These are phyloP conservation scores for Standfussiana lucernea DNA, from an alignment of 2,888 invertebrate species.

Conservation along the genomic window DNA sequence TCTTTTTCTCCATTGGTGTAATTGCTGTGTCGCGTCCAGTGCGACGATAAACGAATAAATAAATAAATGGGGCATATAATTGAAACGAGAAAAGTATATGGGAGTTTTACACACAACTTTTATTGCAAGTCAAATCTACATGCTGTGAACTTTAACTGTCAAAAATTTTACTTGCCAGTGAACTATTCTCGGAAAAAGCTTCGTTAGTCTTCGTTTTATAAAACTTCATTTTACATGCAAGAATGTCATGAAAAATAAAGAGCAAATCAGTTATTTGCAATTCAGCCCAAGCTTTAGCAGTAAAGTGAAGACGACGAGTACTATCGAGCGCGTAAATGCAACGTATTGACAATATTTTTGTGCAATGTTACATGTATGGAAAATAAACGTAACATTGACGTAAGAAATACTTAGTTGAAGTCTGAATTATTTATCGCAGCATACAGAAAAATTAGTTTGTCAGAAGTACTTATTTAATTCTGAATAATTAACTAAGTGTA, in stretches of 20 bases:
- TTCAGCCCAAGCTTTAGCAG: conserved; percentile 20
- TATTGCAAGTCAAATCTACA: neutral
- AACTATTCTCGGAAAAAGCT: neutral
- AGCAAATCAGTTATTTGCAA: conserved; percentile 34
- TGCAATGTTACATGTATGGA: neutral
- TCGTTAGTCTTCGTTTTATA: neutral
- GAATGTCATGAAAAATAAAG: conserved; percentile 3
- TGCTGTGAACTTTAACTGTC: neutral
- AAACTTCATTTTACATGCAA: neutral
- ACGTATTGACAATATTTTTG: neutral
- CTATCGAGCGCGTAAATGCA: conserved; percentile 28
- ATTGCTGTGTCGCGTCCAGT: neutral
- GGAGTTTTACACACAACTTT: neutral
- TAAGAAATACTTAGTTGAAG: neutral
- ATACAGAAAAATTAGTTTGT: neutral
- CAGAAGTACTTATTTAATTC: neutral
- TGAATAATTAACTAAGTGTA: neutral
- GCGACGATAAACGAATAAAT: neutral
- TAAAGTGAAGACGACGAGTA: conserved; percentile 18
- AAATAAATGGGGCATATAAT: too few relatives aligned
- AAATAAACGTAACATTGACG: neutral
- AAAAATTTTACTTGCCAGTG: neutral
- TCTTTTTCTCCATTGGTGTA: neutral
- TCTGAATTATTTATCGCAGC: neutral
- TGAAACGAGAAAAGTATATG: neutral